Evolutionary conservation across 2,888 invertebrate species (phyloP), one percentile per base, ranked within the genome.

Genomic region (Plagiodera versicolora): DNA sequence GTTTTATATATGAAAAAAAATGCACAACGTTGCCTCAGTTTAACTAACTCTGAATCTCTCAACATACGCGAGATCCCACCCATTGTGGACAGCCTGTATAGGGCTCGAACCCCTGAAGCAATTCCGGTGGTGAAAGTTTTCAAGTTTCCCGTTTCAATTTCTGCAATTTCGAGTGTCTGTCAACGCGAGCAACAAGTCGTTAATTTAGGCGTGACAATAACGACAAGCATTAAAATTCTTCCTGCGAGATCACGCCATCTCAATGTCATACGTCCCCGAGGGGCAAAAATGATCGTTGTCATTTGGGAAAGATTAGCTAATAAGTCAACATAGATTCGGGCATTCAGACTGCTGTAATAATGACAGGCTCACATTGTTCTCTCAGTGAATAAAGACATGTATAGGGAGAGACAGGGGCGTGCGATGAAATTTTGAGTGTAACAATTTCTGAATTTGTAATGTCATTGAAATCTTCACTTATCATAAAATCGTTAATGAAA

Each of bases 291-390:
- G 76, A 77, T 74, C 75, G 73, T 76, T 77, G 77, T 78, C 78
- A 79, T 78, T 77, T 73, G 66, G 68, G 67, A 67, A 68, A 75
- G 79, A 78, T 80, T 75, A 80, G 75, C 79, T 75, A 77, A 77
- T 75, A 77, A 76, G 79, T 79, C 79, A 80, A 80, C 79, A 79
- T 70, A 72, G 39, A 71, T 73, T 73, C 72, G 32, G 28, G 32
- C 75, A 77, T 77, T 75, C 71, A 72, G 67, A 61, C 66, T 58
- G 62, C 63, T 67, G 71, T 71, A 74, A 72, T 74, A 74, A 72
- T 66, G 71, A 68, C 65, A 48, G 30, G 20, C 53, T 53, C n/a
- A 49, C 54, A 74, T 74, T 74, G 73, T 74, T 72, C 71, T 68
- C 57, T 44, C 45, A 61, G 45, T 56, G 58, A 64, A 64, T 60